Base-by-base conservation (phyloP, 2,113 vertebrate species). In the Hemicordylus capensis region DNA sequence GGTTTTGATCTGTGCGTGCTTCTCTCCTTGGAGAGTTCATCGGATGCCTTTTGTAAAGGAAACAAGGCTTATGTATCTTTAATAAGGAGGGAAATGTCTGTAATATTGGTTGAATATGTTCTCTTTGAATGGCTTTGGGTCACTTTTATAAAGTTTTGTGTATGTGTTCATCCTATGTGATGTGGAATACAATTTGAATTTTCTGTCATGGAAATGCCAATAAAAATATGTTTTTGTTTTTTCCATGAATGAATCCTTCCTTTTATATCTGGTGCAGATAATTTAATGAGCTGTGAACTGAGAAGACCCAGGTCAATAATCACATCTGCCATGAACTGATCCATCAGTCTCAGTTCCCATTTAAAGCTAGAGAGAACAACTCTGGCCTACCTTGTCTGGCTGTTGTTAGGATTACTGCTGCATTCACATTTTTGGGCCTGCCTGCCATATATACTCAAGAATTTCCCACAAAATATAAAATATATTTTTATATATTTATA, bases 11-110 rank as follows among this genome's bases (percentile, higher is more conserved):
- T 85, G 85, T 31, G 24, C 19, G 64, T 51, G 74, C 78, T 88
- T 9, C 89, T 94, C 91, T 92, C 89, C 14, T 37, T 42, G 59
- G 91, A 89, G 93, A 90, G 90, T 74, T 69, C 88, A 89, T 39
- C 19, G 72, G 80, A 46, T 93, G 90, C 94, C 94, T 95, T 95
- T 95, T 93, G 93, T 95, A 93, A 95, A 95, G 93, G 94, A 94
- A 89, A 72, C 64, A 48, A 67, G 85, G 74, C 46, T 84, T 66
- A 76, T 83, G 46, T 81, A 86, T 66, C 48, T 87, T 86, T 56
- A 87, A 78, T 85, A 70, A 64, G 56, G 84, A 46, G 74, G 84
- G 76, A 75, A 70, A 80, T 64, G 78, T 77, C 78, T 58, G 10
- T 76, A 56, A 76, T 72, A 11, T 14, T 44, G n/a, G 51, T 61